Evolutionary conservation across 2,797 vertebrate genomes (phyloP), one percentile per base, ranked within the genome.

Genomic region (Leptoclinus maculatus): DNA sequence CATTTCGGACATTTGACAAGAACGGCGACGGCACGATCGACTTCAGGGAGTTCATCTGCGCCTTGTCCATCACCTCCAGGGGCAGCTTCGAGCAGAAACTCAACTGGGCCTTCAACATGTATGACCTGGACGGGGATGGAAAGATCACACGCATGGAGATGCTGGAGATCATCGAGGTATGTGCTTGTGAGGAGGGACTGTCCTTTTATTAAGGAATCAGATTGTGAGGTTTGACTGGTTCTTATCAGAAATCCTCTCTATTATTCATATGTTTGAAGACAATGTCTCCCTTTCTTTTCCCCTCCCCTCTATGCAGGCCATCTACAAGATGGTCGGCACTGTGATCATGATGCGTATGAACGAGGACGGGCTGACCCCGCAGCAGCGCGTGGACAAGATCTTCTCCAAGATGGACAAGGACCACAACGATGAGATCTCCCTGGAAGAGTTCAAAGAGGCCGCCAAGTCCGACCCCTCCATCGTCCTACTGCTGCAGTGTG

Each of bases 291-390:
- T 1, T n/a, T 29, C 27, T 13, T 12, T 1, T 5, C 27, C 4
- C 29, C n/a, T 16, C 9, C 9, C 5, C 19, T 0, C 5, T 62
- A 25, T 54, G 23, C 91, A 99, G 98, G 98, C 98, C 43, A 99
- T 99, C 91, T 99, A 99, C 93, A 99, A 98, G 93, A 99, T 99
- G 98, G 98, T 99, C 62, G 98, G 98, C 84, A 99, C 98, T 0
- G 98, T 99, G 88, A 99, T 99, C 88, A 99, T 99, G 98, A 99
- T 99, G 98, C 95, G 98, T 9, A 99, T 99, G 98, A 99, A 99
- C 68, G 98, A 99, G 43, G 98, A 99, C 0, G 97, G 97, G 83
- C 94, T 99, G 90, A 99, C 98, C 0, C 97, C 98, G 25, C 98
- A 99, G 94, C 98, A 99, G 90, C 96, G 98, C 0, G 98, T 99